phyloP scores from a whole-genome alignment of 1,140 invertebrate species.

The Ephestia elutella region DNA sequence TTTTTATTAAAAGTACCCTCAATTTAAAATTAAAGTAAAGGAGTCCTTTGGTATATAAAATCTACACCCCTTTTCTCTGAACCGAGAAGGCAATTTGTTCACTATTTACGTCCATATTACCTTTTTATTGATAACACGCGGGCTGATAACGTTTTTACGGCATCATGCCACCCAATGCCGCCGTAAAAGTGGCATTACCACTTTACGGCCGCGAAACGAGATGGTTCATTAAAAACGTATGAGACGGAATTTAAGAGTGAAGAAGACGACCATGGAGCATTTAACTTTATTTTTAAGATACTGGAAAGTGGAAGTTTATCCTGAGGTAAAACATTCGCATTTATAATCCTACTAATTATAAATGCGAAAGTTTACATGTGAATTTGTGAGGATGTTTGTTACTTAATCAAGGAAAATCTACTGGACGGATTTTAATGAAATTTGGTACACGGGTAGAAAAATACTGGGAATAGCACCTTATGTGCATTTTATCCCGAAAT shows the following conservation, averaged over 20 bases:
- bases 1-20: too few species aligned
- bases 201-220: neutral
- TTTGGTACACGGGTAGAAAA: too few species aligned
- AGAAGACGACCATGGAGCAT: neutral
- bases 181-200: neutral
- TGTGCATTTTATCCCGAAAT: too few species aligned
- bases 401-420: too few species aligned
- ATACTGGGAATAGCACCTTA: too few species aligned
- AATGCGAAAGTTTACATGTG: too few species aligned
- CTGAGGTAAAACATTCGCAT: too few species aligned
- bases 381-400: too few species aligned
- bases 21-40: too few species aligned
- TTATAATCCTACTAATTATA: too few species aligned
- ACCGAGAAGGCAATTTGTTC: neutral
- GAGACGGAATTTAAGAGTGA: neutral
- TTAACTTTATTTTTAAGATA: neutral
- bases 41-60: neutral
- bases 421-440: too few species aligned
- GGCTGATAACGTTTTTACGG: neutral
- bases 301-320: too few species aligned
- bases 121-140: conserved; percentile 1
- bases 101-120: neutral
- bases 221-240: neutral
- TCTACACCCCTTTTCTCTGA: neutral
- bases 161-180: neutral